A percentile compares a stretch with the other conserved stretches of the same genome.
These are phyloP conservation scores for Physocephala rufipes DNA, from an alignment of 2,888 invertebrate species.

Conservation along the genomic window DNA sequence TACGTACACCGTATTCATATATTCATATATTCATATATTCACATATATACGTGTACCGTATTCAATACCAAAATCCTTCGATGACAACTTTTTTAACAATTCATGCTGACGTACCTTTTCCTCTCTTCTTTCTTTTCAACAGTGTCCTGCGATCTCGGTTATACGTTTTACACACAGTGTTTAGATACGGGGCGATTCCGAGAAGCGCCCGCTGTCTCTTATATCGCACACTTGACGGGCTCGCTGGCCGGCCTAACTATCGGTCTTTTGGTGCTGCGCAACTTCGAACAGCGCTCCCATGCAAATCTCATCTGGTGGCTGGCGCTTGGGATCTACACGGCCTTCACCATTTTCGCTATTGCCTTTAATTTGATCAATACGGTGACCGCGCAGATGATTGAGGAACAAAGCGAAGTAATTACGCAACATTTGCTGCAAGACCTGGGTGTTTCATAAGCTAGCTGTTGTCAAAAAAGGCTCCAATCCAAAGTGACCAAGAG, in stretches of 20 bases:
- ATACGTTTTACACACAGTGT: slow-evolving; percentile 93
- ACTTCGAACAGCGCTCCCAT: slow-evolving; percentile 89
- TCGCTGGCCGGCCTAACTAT: slow-evolving; percentile 94
- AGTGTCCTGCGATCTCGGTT: slow-evolving; percentile 91
- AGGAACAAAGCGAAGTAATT: slow-evolving; percentile 65
- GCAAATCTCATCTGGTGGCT: slow-evolving; percentile 96
- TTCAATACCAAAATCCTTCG: slow-evolving; percentile 9
- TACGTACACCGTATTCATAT: slow-evolving; percentile 63
- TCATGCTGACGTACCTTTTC: slow-evolving; percentile 10
- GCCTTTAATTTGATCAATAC: slow-evolving; percentile 84
- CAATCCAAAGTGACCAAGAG: too few species aligned
- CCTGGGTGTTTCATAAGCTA: slow-evolving; percentile 64
- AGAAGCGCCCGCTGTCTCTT: slow-evolving; percentile 81
- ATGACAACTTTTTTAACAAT: slow-evolving; percentile 8
- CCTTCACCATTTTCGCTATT: slow-evolving; percentile 91
- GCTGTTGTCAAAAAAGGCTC: background rate
- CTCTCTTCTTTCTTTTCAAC: slow-evolving; percentile 5
- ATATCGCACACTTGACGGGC: slow-evolving; percentile 95
- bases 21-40: slow-evolving; percentile 53
- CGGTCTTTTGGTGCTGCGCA: slow-evolving; percentile 91
- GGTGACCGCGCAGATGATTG: slow-evolving; percentile 63
- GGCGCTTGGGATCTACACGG: slow-evolving; percentile 90
- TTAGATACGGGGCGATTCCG: slow-evolving; percentile 43
- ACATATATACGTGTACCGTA: slow-evolving; percentile 38
- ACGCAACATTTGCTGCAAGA: slow-evolving; percentile 65